Evolutionary conservation across 1,140 invertebrate genomes (phyloP).

Genomic region (Chlorops oryzae): DNA sequence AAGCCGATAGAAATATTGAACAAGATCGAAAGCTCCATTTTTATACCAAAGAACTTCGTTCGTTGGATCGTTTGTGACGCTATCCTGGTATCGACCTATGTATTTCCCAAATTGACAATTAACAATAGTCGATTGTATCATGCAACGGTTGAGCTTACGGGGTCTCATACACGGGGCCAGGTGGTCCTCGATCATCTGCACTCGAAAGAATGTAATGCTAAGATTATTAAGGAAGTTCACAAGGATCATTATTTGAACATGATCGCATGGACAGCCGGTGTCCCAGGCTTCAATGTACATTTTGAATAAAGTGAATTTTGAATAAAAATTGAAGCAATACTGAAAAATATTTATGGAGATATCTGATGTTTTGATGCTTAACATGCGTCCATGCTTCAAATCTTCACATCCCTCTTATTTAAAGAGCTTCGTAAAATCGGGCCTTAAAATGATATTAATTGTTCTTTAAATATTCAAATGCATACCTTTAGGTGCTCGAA

Average conservation of each 20-base stretch:
- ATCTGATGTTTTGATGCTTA: too few relatives aligned
- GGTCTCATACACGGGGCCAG: constrained; percentile 28
- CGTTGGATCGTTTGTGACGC: constrained; percentile 53
- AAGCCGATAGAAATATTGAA: constrained; percentile 51
- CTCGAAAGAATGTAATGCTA: constrained; percentile 16
- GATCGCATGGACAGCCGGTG: constrained; percentile 21
- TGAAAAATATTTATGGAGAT: too few relatives aligned
- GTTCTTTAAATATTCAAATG: too few relatives aligned
- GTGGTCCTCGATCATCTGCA: constrained; percentile 32
- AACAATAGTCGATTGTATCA: constrained; percentile 36
- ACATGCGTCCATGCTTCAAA: too few relatives aligned
- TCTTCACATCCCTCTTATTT: too few relatives aligned
- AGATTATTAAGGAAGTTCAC: constrained; percentile 18
- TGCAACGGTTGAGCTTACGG: constrained; percentile 31
- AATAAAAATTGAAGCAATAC: too few relatives aligned
- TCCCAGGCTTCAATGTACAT: constrained; percentile 5
- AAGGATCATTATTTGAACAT: constrained; percentile 20
- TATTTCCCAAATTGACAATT: constrained; percentile 46
- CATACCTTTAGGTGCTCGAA: too few relatives aligned
- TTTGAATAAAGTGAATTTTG: constrained; percentile 4
- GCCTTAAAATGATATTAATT: too few relatives aligned
- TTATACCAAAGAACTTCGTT: constrained; percentile 24
- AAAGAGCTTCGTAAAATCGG: too few relatives aligned
- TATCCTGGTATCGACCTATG: constrained; percentile 50
- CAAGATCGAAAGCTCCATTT: constrained; percentile 48